A percentile compares a stretch with the other conserved stretches of the same genome.
phyloP scores from a whole-genome alignment of 92 coral and sea anemone genomes.

The Parazoanthus swiftii region DNA sequence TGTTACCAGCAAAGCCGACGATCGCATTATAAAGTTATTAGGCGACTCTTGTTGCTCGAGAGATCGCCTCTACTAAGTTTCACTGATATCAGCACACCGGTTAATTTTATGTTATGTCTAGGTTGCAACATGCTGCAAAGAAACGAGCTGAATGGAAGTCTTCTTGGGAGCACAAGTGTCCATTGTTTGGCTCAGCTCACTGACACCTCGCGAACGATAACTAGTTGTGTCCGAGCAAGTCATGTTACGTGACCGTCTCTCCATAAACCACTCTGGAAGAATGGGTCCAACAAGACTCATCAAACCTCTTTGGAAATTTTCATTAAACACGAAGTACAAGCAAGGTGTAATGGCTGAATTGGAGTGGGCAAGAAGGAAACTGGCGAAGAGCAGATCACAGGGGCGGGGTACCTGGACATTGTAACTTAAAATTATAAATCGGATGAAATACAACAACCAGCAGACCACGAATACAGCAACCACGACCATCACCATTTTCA shows the following conservation, averaged over 20 bases:
- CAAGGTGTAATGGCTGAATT: conserved; percentile 43
- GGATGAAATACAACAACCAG: conserved; percentile 34
- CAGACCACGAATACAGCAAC: conserved; percentile 34
- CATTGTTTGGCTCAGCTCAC: conserved; percentile 4
- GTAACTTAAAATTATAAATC: conserved; percentile 21
- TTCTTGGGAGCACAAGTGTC: background rate
- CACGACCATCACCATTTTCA: conserved; percentile 40
- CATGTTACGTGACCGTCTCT: background rate
- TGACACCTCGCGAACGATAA: background rate
- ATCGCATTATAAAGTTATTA: background rate
- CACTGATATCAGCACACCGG: background rate
- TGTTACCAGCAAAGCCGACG: background rate
- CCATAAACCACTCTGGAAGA: conserved; percentile 3
- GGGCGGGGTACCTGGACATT: conserved; percentile 5
- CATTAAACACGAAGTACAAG: conserved; percentile 35
- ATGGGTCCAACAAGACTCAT: background rate
- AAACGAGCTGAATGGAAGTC: background rate
- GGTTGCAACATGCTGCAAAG: conserved; percentile 3
- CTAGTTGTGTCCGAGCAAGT: background rate
- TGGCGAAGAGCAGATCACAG: conserved; percentile 32
- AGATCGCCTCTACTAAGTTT: background rate
- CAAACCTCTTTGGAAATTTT: conserved; percentile 34
- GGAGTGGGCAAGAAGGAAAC: conserved; percentile 21
- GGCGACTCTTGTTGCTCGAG: background rate
- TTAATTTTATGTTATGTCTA: background rate